A percentile compares a stretch with the other conserved stretches of the same genome.
Conservation (phyloP, 64 coral and sea anemone genomes). For the Trachythela sp. region DNA sequence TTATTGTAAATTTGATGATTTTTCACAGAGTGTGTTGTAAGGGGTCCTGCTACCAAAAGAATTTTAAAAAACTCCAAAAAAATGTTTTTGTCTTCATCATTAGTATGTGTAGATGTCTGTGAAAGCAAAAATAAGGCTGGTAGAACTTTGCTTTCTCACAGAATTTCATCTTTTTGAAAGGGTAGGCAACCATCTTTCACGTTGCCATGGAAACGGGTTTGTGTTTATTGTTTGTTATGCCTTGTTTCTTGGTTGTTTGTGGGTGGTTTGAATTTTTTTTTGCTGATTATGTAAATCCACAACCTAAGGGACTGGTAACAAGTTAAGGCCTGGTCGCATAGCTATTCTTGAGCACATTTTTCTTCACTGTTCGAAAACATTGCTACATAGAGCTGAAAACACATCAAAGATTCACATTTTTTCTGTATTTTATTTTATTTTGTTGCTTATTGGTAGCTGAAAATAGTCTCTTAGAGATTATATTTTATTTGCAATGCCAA, state of each 20-base stretch:
- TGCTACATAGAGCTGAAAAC: background rate
- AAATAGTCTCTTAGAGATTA: slow-evolving; percentile 2
- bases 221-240: background rate
- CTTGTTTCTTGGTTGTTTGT: slow-evolving; percentile 8
- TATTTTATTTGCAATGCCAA: background rate
- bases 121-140: background rate
- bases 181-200: background rate
- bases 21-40: too few relatives aligned
- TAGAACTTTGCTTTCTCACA: background rate
- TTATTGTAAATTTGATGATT: too few relatives aligned
- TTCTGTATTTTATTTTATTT: background rate
- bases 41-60: background rate
- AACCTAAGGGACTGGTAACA: background rate
- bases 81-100: background rate
- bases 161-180: background rate
- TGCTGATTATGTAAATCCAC: background rate
- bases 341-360: background rate
- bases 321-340: background rate
- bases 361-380: background rate
- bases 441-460: background rate
- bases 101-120: background rate
- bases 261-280: background rate
- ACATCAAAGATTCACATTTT: background rate
- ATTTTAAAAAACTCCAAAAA: background rate
- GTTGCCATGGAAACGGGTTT: background rate